Evolutionary conservation across 2,113 vertebrate genomes (phyloP).

Genomic region (Pimephales promelas): DNA sequence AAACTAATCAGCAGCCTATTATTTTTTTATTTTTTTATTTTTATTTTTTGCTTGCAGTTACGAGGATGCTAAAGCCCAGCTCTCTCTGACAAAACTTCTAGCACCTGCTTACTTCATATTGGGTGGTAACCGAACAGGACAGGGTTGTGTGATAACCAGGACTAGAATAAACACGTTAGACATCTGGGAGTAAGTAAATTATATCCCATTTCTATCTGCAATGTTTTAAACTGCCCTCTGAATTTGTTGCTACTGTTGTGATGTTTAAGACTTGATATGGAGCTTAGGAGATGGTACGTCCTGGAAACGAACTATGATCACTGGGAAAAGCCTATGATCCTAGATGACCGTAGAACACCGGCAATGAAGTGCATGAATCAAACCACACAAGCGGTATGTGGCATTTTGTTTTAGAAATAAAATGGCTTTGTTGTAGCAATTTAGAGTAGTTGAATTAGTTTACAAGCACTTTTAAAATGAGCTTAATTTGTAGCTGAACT

Average conservation of each 20-base stretch:
- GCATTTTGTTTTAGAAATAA: neutral
- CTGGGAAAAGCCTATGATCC: constrained; percentile 80
- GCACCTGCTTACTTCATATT: constrained; percentile 89
- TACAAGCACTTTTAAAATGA: neutral
- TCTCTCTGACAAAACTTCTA: constrained; percentile 77
- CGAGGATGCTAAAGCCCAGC: constrained; percentile 79
- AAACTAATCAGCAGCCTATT: neutral
- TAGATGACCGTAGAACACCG: constrained; percentile 82
- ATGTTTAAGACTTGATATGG: constrained; percentile 74
- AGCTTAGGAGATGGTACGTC: constrained; percentile 78
- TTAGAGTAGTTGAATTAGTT: neutral
- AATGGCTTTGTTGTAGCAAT: neutral
- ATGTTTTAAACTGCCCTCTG: neutral
- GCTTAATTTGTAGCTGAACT: neutral
- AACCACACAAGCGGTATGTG: constrained; percentile 77
- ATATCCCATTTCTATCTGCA: neutral
- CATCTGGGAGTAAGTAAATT: constrained; percentile 81
- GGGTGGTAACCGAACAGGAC: constrained; percentile 81
- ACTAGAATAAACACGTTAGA: constrained; percentile 76
- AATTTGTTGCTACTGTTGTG: neutral
- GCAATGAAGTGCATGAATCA: constrained; percentile 81
- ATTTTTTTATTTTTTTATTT: neutral
- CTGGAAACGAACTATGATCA: constrained; percentile 87
- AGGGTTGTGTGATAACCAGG: constrained; percentile 86
- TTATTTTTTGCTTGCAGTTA: constrained; percentile 71